A percentile compares a stretch with the other conserved stretches of the same genome.
phyloP scores from a whole-genome alignment of 2,797 vertebrate species.

The Schizothorax lantsangensis region DNA sequence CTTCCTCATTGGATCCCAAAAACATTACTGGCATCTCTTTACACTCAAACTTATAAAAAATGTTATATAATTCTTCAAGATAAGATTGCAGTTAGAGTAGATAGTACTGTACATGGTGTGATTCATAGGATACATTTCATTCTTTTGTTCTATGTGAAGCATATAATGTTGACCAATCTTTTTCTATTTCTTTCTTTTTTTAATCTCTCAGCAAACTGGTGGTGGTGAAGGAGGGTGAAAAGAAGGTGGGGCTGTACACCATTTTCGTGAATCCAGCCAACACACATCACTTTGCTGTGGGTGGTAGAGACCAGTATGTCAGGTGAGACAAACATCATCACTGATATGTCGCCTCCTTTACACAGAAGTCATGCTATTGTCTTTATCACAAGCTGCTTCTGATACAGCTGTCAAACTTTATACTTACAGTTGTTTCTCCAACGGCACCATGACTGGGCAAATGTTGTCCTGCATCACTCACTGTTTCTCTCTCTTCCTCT shows the following conservation, averaged over 20 bases:
- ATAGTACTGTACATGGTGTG: not conserved
- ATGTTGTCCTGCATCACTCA: not conserved
- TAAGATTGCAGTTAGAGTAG: not conserved
- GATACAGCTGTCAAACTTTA: not conserved
- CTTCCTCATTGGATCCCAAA: not conserved
- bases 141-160: not conserved
- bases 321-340: slow-evolving; percentile 78
- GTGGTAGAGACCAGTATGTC: slow-evolving; percentile 93
- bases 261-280: slow-evolving; percentile 94
- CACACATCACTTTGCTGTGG: slow-evolving; percentile 94
- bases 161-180: not conserved
- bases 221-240: slow-evolving; percentile 95
- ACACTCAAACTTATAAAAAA: not conserved
- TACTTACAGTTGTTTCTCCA: not conserved
- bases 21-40: not conserved
- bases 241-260: slow-evolving; percentile 96
- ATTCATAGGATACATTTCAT: not conserved
- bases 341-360: not conserved
- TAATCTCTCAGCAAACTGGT: slow-evolving; percentile 85
- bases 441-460: not conserved
- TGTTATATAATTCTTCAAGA: not conserved
- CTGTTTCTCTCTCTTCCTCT: not conserved
- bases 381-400: slow-evolving; percentile 1
- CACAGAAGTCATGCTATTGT: not conserved
- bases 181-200: slow-evolving; percentile 22